Evolutionary conservation across 2,797 vertebrate species (phyloP), one percentile per base, ranked within the genome.

Genomic region (Spea hammondii): DNA sequence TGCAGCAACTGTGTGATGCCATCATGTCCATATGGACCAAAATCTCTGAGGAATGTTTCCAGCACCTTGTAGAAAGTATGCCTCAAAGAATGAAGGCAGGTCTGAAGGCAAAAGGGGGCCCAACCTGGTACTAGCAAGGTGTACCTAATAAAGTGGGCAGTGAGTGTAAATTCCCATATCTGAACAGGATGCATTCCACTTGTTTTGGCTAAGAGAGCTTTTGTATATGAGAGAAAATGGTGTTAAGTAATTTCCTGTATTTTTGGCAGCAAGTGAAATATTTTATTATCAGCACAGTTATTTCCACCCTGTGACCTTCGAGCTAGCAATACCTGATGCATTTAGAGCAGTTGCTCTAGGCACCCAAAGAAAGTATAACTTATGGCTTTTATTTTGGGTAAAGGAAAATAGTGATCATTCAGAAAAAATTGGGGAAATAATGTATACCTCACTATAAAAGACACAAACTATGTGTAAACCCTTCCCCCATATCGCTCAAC

Each of bases 371-470:
- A 32, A 32, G 32, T 32, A 32, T 32, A 32, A 32, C 32, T 32
- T 32, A 32, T 32, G 32, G 32, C 32, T 32, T 32, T 32, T 32
- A 32, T 32, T 32, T 32, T 32, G 32, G 32, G 32, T 3, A 32
- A 32, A 32, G 32, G 32, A 32, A 32, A 32, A 32, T 32, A 32
- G 32, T 32, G 32, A 32, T 32, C 32, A 32, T 3, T 32, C 32
- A 32, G 32, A 32, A 32, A 32, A 32, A 80, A 45, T 54, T 70
- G 72, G 57, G 79, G 68, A 80, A 75, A 76, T 76, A 76, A 76
- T 46, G 12, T 51, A 80, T 1, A 17, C 17, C 17, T 17, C 17
- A 17, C 17, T 17, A 17, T 17, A 17, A 17, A 17, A 17, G 17
- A 17, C 17, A 17, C 49, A 60, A 76, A 68, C 79, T 66, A 74